Evolutionary conservation across 2,113 vertebrate species (phyloP), one percentile per base, ranked within the genome.

Genomic region (Syngnathus scovelli): DNA sequence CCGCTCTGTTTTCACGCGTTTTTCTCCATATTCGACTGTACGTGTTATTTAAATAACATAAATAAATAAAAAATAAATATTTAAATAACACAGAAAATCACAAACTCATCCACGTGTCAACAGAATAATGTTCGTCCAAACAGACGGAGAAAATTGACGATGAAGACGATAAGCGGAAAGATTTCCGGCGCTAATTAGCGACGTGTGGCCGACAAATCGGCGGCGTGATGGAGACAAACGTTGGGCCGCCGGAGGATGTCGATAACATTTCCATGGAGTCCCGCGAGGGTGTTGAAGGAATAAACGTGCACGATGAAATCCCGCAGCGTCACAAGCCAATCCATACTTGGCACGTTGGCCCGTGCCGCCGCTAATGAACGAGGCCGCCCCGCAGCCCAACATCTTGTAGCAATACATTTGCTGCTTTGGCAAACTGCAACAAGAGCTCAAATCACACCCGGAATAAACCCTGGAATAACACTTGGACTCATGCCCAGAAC

Each of bases 261-360:
- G 71, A 90, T 89, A 62, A 46, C 65, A 86, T 90, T 85, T 89
- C 80, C 86, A 88, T 85, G 69, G 52, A 82, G 70, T 72, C 64
- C 39, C 58, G 76, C 64, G 70, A 68, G 72, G 66, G 76, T 70
- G 79, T 67, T 36, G 49, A 75, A 82, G 83, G 73, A 80, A 87
- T 88, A 86, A 83, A 74, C 61, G 84, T 76, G 79, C 80, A 82
- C 86, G 83, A 76, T 77, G 82, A 83, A 70, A 61, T 67, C 66
- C 71, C 13, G 38, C 60, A 52, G 69, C 52, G 79, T 83, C 88
- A 89, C 81, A 84, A 87, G 59, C 67, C 62, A 79, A 84, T 89
- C 87, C 27, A 91, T 91, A 86, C 63, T 68, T 85, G 87, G 78
- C 85, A 66, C 66, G 18, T 66, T 83, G 27, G 2, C 27, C 27